Conservation (phyloP, 1,140 invertebrate species). For the Sitophilus oryzae region DNA sequence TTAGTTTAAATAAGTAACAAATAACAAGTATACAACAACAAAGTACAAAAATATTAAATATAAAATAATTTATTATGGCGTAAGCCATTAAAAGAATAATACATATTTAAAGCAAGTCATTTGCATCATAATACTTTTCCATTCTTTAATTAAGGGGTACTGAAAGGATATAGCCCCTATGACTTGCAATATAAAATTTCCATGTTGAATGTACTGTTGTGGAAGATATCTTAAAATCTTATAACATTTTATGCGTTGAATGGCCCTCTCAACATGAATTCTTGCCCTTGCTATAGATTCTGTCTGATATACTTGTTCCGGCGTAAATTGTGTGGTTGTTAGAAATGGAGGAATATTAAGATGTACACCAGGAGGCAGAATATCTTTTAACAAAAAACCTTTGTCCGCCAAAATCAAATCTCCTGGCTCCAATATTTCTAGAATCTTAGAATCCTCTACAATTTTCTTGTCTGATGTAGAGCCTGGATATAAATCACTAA, state of each 20-base stretch:
- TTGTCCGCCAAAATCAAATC: constrained; percentile 19
- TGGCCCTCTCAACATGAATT: constrained; percentile 18
- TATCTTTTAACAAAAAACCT: constrained; percentile 12
- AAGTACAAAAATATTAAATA: too few species aligned
- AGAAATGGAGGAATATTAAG: constrained; percentile 17
- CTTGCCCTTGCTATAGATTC: constrained; percentile 14
- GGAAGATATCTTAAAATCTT: constrained; percentile 15
- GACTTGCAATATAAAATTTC: constrained; percentile 8
- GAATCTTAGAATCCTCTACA: constrained; percentile 11
- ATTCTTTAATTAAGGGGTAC: constrained; percentile 18
- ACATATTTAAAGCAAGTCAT: too few species aligned
- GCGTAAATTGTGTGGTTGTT: constrained; percentile 11
- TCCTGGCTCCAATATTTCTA: constrained; percentile 10
- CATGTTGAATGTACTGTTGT: too few species aligned
- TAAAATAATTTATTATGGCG: too few species aligned
- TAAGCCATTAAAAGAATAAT: too few species aligned
- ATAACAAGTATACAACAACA: too few species aligned
- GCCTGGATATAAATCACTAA: constrained; percentile 11
- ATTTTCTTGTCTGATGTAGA: constrained; percentile 18
- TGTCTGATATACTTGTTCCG: constrained; percentile 12
- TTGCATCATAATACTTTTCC: too few species aligned
- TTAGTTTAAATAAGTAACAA: too few species aligned
- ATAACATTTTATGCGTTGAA: constrained; percentile 11
- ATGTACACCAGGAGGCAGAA: constrained; percentile 10
- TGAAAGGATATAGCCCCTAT: constrained; percentile 12